A percentile compares a stretch with the other conserved stretches of the same genome.
Evolutionary conservation across 2,888 invertebrate genomes (phyloP).

Genomic region (Acronicta aceris): DNA sequence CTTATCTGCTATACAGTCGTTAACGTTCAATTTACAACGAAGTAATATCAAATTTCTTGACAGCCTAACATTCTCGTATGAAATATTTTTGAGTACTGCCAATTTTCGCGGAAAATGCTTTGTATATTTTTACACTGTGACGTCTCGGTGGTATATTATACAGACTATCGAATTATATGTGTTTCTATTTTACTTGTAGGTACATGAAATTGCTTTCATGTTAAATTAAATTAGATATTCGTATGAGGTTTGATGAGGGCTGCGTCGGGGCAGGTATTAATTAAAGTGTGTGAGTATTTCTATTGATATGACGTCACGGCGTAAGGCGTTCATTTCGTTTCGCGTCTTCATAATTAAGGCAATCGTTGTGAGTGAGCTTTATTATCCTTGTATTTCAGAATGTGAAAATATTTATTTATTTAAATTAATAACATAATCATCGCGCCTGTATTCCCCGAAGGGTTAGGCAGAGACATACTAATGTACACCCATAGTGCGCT

Average conservation of each 20-base stretch:
- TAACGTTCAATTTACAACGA: constrained; percentile 56
- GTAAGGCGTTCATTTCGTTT: constrained; percentile 57
- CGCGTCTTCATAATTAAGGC: constrained; percentile 47
- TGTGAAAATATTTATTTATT: constrained; percentile 5
- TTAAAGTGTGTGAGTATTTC: constrained; percentile 60
- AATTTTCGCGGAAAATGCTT: constrained; percentile 3
- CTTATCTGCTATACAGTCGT: constrained; percentile 61
- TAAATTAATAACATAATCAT: too few species aligned
- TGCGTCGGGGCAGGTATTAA: constrained; percentile 64
- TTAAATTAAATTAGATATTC: constrained; percentile 82
- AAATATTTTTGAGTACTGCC: constrained; percentile 15
- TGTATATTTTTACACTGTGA: constrained; percentile 34
- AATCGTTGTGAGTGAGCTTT: constrained; percentile 23
- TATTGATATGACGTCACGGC: constrained; percentile 56
- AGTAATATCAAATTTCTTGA: constrained; percentile 50
- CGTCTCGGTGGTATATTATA: constrained; percentile 19
- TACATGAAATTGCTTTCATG: constrained; percentile 83
- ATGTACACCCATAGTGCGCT: too few species aligned
- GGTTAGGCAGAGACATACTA: too few species aligned
- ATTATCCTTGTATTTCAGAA: constrained; percentile 17
- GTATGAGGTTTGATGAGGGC: constrained; percentile 77
- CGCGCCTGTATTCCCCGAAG: too few species aligned
- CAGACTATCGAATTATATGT: constrained; percentile 28
- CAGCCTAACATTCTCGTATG: constrained; percentile 25
- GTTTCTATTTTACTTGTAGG: constrained; percentile 74